Base-by-base conservation (phyloP, 2,888 invertebrate genomes). In the Drosophila picticornis region DNA sequence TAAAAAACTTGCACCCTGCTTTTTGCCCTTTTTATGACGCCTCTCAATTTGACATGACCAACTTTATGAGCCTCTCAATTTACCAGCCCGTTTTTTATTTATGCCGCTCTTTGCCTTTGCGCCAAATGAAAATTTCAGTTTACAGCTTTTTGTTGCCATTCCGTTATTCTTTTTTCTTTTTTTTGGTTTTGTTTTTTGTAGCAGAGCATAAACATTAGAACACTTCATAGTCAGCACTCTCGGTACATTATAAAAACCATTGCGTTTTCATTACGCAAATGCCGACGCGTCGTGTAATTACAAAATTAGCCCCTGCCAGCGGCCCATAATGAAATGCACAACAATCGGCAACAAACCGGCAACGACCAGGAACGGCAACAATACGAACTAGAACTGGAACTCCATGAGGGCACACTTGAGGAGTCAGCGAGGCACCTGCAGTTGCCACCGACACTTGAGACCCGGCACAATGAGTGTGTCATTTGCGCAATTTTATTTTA, bases 241-340 rank as follows among this genome's bases (percentile, higher is more conserved):
- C 34, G 48, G 73, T 53, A 22, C 50, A 60, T 57, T 67, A 70
- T 68, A 87, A 86, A 87, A 81, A 75, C 72, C 72, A 79, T 70
- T 72, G 81, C 86, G 68, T 72, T 84, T 69, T 57, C 70, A 69
- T 80, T 80, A 71, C 57, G 52, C 67, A 74, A 76, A 65, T 70
- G 76, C 63, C 56, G 77, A 19, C 72, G 75, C 81, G 90, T 89
- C 72, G 83, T 78, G 90, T 88, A 90, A 90, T 86, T 88, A 85
- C 69, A 67, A 85, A 90, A 90, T 90, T 88, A 87, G 73, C 72
- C 90, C 85, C 85, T 74, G 67, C 76, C 68, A 86, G 71, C 84
- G 63, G 81, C 56, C 77, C 90, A 89, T 77, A 80, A 80, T 77
- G 89, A 70, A 75, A 83, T 68, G 82, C 65, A 73, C 71, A 88